These are phyloP conservation scores for Cephonodes hylas DNA, from an alignment of 2,888 invertebrate genomes.

Conservation along the genomic window DNA sequence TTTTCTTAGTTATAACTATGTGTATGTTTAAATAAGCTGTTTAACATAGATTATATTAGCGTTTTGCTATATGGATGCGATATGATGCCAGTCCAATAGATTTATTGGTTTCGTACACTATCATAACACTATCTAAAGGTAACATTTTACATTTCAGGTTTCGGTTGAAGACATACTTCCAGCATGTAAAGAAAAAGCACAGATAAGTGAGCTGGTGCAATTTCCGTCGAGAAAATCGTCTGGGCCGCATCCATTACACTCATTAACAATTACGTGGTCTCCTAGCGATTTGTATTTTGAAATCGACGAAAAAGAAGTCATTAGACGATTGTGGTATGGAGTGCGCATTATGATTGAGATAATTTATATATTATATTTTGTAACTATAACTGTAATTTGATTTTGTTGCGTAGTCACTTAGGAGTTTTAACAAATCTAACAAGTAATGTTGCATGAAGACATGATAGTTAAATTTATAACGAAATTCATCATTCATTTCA, in stretches of 20 bases:
- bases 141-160: not conserved
- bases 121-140: not conserved
- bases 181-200: not conserved
- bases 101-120: not conserved
- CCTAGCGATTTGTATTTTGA: conserved; percentile 39
- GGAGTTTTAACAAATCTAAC: no score
- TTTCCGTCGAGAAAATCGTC: conserved; percentile 11
- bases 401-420: no score
- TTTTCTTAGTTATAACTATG: not conserved
- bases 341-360: not conserved
- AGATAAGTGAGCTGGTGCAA: conserved; percentile 7
- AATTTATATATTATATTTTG: not conserved
- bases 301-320: conserved; percentile 35
- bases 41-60: not conserved
- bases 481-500: no score
- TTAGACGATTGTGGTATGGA: conserved; percentile 35
- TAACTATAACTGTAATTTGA: not conserved
- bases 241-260: conserved; percentile 32
- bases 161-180: not conserved
- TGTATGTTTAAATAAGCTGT: not conserved
- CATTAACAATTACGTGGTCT: conserved; percentile 39
- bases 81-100: not conserved
- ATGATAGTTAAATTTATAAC: no score
- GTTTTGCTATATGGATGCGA: no score
- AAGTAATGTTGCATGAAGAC: no score